phyloP scores from a whole-genome alignment of 2,113 vertebrate genomes.

The Pycnonotus jocosus region DNA sequence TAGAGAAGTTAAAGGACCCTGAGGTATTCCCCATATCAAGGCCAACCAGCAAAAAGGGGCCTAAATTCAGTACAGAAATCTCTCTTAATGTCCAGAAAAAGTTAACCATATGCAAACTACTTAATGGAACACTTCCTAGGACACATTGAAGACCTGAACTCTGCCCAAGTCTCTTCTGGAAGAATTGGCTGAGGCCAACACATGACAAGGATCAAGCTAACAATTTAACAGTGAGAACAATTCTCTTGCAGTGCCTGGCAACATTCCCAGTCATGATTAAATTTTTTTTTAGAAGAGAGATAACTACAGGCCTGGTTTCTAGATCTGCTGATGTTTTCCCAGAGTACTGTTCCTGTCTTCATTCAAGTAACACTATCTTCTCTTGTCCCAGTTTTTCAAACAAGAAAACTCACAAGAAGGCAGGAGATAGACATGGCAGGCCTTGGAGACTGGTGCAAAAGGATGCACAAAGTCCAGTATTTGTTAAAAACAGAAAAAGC shows the following conservation, averaged over 20 bases:
- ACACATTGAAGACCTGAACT: background rate
- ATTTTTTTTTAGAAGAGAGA: background rate
- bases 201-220: background rate
- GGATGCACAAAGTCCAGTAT: background rate
- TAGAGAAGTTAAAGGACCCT: background rate
- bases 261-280: background rate
- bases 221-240: background rate
- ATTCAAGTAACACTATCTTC: background rate
- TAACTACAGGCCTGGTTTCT: background rate
- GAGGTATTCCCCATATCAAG: background rate
- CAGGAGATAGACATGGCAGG: background rate
- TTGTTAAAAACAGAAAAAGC: background rate
- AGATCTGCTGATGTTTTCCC: background rate
- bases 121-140: background rate
- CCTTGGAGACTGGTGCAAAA: background rate
- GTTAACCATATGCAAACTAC: background rate
- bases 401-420: background rate
- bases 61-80: background rate
- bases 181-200: background rate
- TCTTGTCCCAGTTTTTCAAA: background rate
- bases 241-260: background rate
- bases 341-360: background rate
- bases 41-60: background rate
- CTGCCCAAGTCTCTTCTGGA: background rate
- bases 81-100: background rate